Evolutionary conservation across 2,113 vertebrate genomes (phyloP), one percentile per base, ranked within the genome.

Genomic region (Megaceryle torquata): DNA sequence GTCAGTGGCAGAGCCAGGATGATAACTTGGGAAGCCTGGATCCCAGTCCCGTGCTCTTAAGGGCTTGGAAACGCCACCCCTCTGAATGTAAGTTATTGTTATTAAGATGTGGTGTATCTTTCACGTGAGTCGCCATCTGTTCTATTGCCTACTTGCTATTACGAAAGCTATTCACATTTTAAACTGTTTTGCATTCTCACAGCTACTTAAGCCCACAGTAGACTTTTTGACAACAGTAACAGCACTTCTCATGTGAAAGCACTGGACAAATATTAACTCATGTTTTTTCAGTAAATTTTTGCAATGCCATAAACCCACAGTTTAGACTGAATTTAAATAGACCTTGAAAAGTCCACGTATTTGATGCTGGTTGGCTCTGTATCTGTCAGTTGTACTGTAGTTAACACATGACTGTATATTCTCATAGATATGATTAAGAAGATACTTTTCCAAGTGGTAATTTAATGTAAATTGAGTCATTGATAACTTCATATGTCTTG

Each of bases 231-330:
- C 95, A 97, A 94, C 78, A 86, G 93, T 64, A 92, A 64, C 83
- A 85, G 89, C 21, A 2, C 74, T 96, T 95, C 65, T 96, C 83
- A 88, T 91, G 53, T 89, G 83, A 91, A 96, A 92, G 77, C 83
- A 87, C 93, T 91, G 95, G 95, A 96, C 92, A 95, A 96, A 96
- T 94, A 94, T 82, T 93, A 96, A 96, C 76, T 94, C 71, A 5
- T 83, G 75, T 90, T 95, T 96, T 95, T 94, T 93, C 93, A 64
- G 93, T 95, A 95, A 96, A 97, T 97, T 97, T 94, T 96, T 97
- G 93, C 10, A 3, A 97, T 97, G 92, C 95, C 91, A 87, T 88
- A 95, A 93, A 91, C 89, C 95, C 92, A 85, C 63, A 69, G 75
- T 91, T 96, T 76, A 88, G 88, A 70, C 86, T 85, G 31, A 56